phyloP scores from a whole-genome alignment of 2,888 invertebrate genomes.

The Amphipoea lucens region DNA sequence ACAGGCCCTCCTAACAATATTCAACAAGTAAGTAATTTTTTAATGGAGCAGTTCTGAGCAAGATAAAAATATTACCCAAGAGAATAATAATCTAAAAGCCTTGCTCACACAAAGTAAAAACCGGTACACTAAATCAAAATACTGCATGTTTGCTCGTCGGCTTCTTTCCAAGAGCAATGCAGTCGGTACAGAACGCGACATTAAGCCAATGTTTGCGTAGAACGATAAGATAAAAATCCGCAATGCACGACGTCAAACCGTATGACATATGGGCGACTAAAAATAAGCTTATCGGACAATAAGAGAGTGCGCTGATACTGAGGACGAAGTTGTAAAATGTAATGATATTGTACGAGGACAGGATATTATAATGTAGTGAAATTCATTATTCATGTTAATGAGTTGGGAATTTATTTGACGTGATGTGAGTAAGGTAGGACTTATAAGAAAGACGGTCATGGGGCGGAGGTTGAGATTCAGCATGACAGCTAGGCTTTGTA shows the following conservation, averaged over 20 bases:
- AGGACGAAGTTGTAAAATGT: slow-evolving; percentile 51
- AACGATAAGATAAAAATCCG: slow-evolving; percentile 76
- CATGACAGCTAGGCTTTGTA: background rate
- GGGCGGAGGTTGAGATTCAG: background rate
- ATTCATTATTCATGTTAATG: slow-evolving; percentile 28
- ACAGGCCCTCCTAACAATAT: background rate
- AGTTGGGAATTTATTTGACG: slow-evolving; percentile 4
- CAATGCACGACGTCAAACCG: slow-evolving; percentile 65
- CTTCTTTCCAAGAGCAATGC: slow-evolving; percentile 57
- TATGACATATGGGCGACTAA: slow-evolving; percentile 64
- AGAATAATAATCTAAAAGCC: slow-evolving; percentile 15
- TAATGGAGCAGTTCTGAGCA: background rate
- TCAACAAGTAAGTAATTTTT: background rate
- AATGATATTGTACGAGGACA: slow-evolving; percentile 40
- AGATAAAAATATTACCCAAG: background rate
- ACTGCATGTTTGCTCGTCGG: slow-evolving; percentile 47
- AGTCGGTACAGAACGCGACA: slow-evolving; percentile 50
- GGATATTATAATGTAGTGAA: slow-evolving; percentile 29
- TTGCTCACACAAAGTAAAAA: slow-evolving; percentile 24
- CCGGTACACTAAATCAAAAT: slow-evolving; percentile 45
- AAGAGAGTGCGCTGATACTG: slow-evolving; percentile 38
- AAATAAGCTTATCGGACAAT: slow-evolving; percentile 68
- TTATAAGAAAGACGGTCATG: background rate
- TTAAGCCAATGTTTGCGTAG: slow-evolving; percentile 62
- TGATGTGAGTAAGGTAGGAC: background rate